Evolutionary conservation across 2,888 invertebrate species (phyloP).

Genomic region (Tetragnatha montana): DNA sequence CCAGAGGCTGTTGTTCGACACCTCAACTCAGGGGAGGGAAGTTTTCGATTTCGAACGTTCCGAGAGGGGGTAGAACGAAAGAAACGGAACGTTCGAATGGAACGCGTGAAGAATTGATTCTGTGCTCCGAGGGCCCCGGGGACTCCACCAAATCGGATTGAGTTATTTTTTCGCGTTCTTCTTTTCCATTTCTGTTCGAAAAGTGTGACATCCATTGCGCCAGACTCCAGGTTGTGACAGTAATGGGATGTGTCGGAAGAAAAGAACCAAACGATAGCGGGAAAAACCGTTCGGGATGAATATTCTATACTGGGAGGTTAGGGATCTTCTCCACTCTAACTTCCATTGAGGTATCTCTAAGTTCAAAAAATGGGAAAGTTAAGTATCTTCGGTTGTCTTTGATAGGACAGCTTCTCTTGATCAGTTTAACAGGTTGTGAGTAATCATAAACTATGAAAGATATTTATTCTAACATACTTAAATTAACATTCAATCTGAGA

Average conservation of each 20-base stretch:
- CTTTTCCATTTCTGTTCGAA: slow-evolving; percentile 2
- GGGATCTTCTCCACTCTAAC: background rate
- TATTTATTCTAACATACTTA: too few relatives aligned
- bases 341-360: background rate
- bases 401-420: too few relatives aligned
- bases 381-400: too few relatives aligned
- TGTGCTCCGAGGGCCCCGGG: background rate
- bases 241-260: slow-evolving; percentile 2
- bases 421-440: too few relatives aligned
- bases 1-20: background rate
- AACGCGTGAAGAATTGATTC: slow-evolving; percentile 21
- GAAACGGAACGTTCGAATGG: background rate
- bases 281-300: background rate
- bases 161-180: background rate
- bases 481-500: too few relatives aligned
- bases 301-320: background rate
- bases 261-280: background rate
- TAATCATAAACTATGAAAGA: too few relatives aligned
- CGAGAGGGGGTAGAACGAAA: background rate
- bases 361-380: too few relatives aligned
- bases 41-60: background rate
- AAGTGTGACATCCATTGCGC: slow-evolving; percentile 22
- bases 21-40: background rate
- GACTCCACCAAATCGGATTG: slow-evolving; percentile 25
- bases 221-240: slow-evolving; percentile 18